These are phyloP conservation scores for Lates japonicus DNA, from an alignment of 2,797 vertebrate species.

Conservation along the genomic window DNA sequence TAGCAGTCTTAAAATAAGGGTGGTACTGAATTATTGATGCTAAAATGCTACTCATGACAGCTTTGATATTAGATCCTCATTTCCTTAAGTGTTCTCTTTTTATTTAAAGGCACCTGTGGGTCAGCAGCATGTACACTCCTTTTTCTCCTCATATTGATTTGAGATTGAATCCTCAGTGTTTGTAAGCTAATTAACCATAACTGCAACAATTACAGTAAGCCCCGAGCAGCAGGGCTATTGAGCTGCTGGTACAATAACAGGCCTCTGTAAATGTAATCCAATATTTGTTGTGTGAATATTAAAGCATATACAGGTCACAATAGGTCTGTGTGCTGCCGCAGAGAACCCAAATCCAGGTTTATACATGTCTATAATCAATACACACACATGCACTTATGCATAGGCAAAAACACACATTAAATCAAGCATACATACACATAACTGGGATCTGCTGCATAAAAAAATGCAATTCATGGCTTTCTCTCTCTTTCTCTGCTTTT, in stretches of 20 bases:
- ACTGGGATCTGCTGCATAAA: slow-evolving; percentile 15
- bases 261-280: slow-evolving; percentile 58
- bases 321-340: background rate
- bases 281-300: slow-evolving; percentile 60
- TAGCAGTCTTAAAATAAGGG: slow-evolving; percentile 18
- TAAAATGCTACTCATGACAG: slow-evolving; percentile 22
- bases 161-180: slow-evolving; percentile 67
- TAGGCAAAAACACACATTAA: slow-evolving; percentile 5
- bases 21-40: slow-evolving; percentile 40
- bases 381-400: background rate
- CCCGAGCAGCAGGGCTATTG: slow-evolving; percentile 51
- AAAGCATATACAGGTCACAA: slow-evolving; percentile 39
- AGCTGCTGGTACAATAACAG: slow-evolving; percentile 54
- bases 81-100: slow-evolving; percentile 31
- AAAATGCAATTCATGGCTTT: slow-evolving; percentile 8
- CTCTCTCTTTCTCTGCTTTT: slow-evolving; percentile 5
- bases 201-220: slow-evolving; percentile 74
- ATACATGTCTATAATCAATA: background rate
- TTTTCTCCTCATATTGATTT: slow-evolving; percentile 60
- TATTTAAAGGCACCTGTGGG: slow-evolving; percentile 52
- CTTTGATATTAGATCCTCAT: slow-evolving; percentile 26
- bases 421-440: background rate
- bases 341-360: slow-evolving; percentile 49
- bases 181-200: slow-evolving; percentile 75
- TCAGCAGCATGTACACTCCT: slow-evolving; percentile 20